Base-by-base conservation (phyloP, 2,888 invertebrate genomes). In the Diadegma fenestrale region DNA sequence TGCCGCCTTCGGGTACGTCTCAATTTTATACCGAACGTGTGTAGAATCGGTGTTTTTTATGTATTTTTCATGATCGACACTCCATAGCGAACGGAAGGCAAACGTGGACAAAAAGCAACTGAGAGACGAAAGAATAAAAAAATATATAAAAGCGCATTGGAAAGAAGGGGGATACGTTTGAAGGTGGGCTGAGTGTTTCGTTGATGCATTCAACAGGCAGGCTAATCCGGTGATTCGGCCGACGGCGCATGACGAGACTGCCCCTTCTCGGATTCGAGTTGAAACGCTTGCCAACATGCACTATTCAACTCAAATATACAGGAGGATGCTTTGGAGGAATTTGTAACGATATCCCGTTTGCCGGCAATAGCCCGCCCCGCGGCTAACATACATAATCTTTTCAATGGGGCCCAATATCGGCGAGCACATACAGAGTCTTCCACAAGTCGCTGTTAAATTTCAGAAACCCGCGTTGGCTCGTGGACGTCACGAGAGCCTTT, bases 211-310 rank as follows among this genome's bases (percentile, higher is more conserved):
- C 85, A 87, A 78, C 51, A 71, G 71, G 66, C 79, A 83, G 85
- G 89, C 91, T 93, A 93, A 93, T 93, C 93, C 92, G 91, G 91
- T 92, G 92, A 93, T 93, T 93, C 90, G 90, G 89, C 90, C 89
- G 86, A 84, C 87, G 87, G 89, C 87, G 81, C 88, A 88, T 87
- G 86, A 89, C 86, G 86, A 87, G 78, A 80, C 88, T 87, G 82
- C 88, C 84, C 87, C 88, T 86, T 87, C 88, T 90, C 89, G 86
- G 77, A 90, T 91, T 91, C 90, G 85, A 87, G 85, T 81, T 69
- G 61, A 26, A 58, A 17, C 58, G 68, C 71, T 80, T 78, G 76
- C 76, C 84, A 75, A 78, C 76, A 73, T 85, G 79, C 68, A 73
- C 89, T 88, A 90, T 92, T 91, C 90, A 91, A 87, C 88, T 88